Base-by-base conservation (phyloP, 2,888 invertebrate species). In the Heliconius sara region DNA sequence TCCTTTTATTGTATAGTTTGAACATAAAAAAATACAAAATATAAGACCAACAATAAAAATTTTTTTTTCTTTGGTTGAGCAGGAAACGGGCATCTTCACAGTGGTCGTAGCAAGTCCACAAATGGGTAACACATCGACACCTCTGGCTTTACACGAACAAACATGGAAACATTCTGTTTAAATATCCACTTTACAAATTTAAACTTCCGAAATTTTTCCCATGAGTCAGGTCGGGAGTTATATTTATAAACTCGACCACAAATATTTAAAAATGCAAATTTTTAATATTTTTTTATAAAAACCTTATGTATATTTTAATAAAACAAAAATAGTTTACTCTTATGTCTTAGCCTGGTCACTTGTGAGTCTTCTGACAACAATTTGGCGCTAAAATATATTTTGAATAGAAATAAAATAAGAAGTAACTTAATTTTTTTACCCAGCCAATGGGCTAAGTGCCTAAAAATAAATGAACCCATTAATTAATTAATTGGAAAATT, bases 121-220 rank as follows among this genome's bases (percentile, higher is more conserved):
- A 87, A 88, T 87, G 89, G 89, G 88, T 88, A 87, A 89, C 91
- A 88, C 86, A 83, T 90, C 90, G 88, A 91, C 93, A 93, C 93
- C 93, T 92, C 88, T 89, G 84, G 39, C 83, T 78, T 85, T 90
- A 87, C 90, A 91, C 90, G 88, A 85, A 72, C 84, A 92, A 92
- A 93, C 86, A 91, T 85, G 75, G 84, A 92, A 92, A 93, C 86
- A 91, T 80, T 80, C 85, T 79, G 84, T 84, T 78, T 81, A 83
- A 87, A 83, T 84, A 87, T 83, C 27, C 84, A 86, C 83, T 85
- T 79, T 70, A 79, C 80, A 81, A 79, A 87, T 85, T 88, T 90
- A 89, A 90, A 90, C 91, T 86, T 86, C 85, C 87, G 83, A 88
- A 88, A 88, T 85, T 84, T 65, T 92, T 93, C 92, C 91, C 93